phyloP scores from a whole-genome alignment of 1,140 invertebrate species.

The Artemia franciscana region DNA sequence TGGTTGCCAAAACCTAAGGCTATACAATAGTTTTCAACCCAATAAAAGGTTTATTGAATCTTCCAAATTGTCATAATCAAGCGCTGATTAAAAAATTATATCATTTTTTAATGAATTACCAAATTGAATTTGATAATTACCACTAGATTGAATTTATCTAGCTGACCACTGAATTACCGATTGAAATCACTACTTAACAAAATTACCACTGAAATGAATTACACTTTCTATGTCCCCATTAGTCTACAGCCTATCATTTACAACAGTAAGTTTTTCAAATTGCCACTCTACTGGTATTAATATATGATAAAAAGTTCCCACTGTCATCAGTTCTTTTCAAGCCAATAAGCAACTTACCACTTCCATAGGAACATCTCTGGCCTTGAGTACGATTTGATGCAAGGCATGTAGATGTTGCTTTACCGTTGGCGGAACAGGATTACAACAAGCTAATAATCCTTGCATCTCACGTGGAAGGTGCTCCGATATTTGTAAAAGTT shows the following conservation, averaged over 20 bases:
- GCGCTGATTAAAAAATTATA: too few relatives aligned
- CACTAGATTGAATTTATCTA: too few relatives aligned
- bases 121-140: too few relatives aligned
- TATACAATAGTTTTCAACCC: too few relatives aligned
- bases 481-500: conserved; percentile 74
- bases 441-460: conserved; percentile 78
- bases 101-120: too few relatives aligned
- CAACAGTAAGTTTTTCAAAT: neutral
- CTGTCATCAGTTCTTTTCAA: neutral
- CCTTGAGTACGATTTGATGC: conserved; percentile 48
- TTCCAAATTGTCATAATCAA: too few relatives aligned
- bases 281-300: neutral
- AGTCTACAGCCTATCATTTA: neutral
- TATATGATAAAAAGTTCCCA: neutral
- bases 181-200: too few relatives aligned
- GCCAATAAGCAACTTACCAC: neutral
- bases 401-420: conserved; percentile 44
- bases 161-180: too few relatives aligned
- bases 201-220: neutral
- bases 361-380: conserved; percentile 38
- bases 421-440: conserved; percentile 70
- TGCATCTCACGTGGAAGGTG: conserved; percentile 76
- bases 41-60: too few relatives aligned
- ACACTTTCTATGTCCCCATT: neutral
- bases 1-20: too few relatives aligned